Percentiles rank a stretch among this genome's conserved stretches.
Conservation (phyloP, 1,140 invertebrate species). For the Drosophila nasuta region DNA sequence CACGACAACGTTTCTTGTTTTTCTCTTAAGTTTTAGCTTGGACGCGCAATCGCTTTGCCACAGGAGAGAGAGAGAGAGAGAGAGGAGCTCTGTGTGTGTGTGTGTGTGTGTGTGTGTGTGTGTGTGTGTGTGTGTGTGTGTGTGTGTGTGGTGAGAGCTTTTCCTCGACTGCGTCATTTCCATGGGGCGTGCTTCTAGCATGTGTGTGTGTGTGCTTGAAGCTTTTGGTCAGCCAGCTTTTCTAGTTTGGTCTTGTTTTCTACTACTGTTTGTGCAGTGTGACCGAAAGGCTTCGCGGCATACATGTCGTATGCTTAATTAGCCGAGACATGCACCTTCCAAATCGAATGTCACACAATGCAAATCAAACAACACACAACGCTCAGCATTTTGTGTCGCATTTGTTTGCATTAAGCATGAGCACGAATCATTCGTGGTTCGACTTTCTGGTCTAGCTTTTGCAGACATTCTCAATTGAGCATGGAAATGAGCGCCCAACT, state of each 20-base stretch:
- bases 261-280: neutral
- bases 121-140: neutral
- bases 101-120: no score
- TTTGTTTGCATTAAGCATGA: no score
- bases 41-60: constrained; percentile 6
- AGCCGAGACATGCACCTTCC: constrained; percentile 40
- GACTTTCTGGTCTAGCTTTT: no score
- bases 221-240: constrained; percentile 41
- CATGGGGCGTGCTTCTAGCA: constrained; percentile 6
- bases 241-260: neutral
- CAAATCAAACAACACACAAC: no score
- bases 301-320: constrained; percentile 22
- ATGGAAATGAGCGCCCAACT: no score
- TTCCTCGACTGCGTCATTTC: constrained; percentile 9
- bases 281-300: neutral
- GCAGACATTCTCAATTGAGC: no score
- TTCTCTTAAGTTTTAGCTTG: neutral
- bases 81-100: neutral
- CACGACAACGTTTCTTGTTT: neutral
- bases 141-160: constrained; percentile 11
- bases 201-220: constrained; percentile 5
- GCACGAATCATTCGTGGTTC: no score
- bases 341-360: neutral
- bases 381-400: no score
- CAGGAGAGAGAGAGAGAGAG: neutral